These are phyloP conservation scores for Aselliscus stoliczkanus DNA, from an alignment of 2,797 vertebrate species.

Conservation along the genomic window DNA sequence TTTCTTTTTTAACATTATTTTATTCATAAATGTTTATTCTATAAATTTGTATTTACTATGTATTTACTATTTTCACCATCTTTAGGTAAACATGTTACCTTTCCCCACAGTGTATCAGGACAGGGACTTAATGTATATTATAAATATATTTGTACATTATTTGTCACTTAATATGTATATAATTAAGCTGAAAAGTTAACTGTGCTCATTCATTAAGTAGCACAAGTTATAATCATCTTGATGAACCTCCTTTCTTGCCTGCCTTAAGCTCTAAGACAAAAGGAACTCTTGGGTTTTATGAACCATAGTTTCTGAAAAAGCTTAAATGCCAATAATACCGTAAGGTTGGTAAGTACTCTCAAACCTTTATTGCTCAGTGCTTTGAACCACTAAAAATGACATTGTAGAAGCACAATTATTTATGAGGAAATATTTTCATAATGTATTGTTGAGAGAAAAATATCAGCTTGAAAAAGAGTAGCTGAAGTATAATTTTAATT, in stretches of 20 bases:
- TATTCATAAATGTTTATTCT: neutral
- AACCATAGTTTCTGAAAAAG: neutral
- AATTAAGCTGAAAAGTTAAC: neutral
- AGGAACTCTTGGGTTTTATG: neutral
- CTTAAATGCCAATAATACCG: neutral
- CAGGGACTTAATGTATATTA: neutral
- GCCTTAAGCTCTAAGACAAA: neutral
- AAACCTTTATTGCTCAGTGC: neutral
- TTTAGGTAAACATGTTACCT: neutral
- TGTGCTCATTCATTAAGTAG: neutral
- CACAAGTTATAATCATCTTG: neutral
- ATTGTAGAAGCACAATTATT: neutral
- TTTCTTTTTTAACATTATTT: neutral
- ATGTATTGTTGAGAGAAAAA: neutral
- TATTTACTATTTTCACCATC: neutral
- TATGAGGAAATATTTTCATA: neutral
- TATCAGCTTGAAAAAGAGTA: neutral
- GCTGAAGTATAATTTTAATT: neutral
- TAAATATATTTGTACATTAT: neutral
- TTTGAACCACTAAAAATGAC: neutral
- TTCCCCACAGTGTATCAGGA: neutral
- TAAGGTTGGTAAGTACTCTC: neutral
- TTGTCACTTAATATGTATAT: neutral
- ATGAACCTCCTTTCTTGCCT: neutral
- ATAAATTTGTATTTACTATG: neutral